These are phyloP conservation scores for Girardinus metallicus DNA, from an alignment of 2,797 vertebrate species.

Conservation along the genomic window DNA sequence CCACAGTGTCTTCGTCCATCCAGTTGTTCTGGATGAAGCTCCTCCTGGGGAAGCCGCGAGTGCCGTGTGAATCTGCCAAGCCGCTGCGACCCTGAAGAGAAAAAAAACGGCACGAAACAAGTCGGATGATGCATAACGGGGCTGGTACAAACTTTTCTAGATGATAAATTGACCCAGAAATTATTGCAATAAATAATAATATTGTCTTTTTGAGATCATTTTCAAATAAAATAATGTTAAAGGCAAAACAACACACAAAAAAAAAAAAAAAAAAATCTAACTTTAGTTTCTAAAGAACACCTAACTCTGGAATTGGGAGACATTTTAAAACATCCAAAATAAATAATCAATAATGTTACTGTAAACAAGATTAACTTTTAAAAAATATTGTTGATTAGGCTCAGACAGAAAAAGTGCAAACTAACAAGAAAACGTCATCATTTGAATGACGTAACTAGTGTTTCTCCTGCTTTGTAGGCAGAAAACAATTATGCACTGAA, in stretches of 20 bases:
- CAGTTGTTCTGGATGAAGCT: constrained; percentile 91
- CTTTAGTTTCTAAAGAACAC: too few species aligned
- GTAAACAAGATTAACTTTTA: too few species aligned
- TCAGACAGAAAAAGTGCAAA: too few species aligned
- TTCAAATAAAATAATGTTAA: not conserved
- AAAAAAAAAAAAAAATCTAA: too few species aligned
- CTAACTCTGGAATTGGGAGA: too few species aligned
- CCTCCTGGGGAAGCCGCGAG: constrained; percentile 80
- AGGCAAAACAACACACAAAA: too few species aligned
- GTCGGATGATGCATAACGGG: not conserved
- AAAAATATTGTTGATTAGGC: too few species aligned
- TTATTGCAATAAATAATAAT: not conserved
- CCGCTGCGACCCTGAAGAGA: constrained; percentile 85
- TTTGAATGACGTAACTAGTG: too few species aligned
- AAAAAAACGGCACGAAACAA: not conserved
- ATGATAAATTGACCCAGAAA: not conserved
- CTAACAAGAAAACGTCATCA: too few species aligned
- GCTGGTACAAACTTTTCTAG: not conserved
- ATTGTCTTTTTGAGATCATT: not conserved
- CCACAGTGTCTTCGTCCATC: constrained; percentile 90
- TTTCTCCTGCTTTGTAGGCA: not conserved
- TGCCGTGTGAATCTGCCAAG: constrained; percentile 79
- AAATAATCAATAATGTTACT: too few species aligned
- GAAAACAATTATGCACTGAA: not conserved
- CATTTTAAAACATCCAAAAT: too few species aligned